Percentiles rank a stretch among this genome's conserved stretches.
Evolutionary conservation across 1,140 invertebrate genomes (phyloP).

Genomic region (Radopholus similis): DNA sequence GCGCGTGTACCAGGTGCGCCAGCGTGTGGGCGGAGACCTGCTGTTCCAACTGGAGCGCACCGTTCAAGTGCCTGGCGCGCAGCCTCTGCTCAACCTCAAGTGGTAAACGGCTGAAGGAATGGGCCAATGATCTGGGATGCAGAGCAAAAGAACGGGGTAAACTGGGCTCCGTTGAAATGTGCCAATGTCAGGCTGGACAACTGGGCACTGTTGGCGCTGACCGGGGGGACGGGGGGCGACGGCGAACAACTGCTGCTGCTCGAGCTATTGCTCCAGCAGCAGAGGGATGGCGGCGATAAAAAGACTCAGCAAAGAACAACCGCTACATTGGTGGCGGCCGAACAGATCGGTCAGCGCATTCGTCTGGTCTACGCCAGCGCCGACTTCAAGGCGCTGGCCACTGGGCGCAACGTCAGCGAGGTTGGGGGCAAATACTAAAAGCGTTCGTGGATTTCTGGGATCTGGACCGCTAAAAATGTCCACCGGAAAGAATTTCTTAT

Average conservation of each 20-base stretch:
- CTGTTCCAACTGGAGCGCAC: slow-evolving; percentile 16
- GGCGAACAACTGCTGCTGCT: slow-evolving; percentile 17
- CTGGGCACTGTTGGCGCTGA: not conserved
- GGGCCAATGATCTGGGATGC: not conserved
- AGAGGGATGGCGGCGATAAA: not conserved
- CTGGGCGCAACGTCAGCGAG: slow-evolving; percentile 73
- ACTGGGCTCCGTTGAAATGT: too few relatives aligned
- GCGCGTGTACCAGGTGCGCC: slow-evolving; percentile 22
- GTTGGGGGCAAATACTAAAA: not conserved
- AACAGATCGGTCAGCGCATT: slow-evolving; percentile 66
- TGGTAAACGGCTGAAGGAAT: not conserved
- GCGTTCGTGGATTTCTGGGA: too few relatives aligned
- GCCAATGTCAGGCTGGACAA: slow-evolving; percentile 1
- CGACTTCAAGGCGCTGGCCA: slow-evolving; percentile 66
- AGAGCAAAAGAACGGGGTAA: too few relatives aligned
- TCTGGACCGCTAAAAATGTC: too few relatives aligned
- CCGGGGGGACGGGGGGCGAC: not conserved
- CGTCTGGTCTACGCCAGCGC: slow-evolving; percentile 65
- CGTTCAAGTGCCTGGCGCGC: not conserved
- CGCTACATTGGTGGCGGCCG: not conserved
- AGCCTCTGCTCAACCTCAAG: slow-evolving; percentile 23
- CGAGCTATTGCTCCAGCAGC: slow-evolving; percentile 8
- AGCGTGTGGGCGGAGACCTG: slow-evolving; percentile 1
- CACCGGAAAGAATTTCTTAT: too few relatives aligned
- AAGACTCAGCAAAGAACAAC: not conserved